Evolutionary conservation across 2,888 invertebrate genomes (phyloP).

Genomic region (Tipula lateralis): DNA sequence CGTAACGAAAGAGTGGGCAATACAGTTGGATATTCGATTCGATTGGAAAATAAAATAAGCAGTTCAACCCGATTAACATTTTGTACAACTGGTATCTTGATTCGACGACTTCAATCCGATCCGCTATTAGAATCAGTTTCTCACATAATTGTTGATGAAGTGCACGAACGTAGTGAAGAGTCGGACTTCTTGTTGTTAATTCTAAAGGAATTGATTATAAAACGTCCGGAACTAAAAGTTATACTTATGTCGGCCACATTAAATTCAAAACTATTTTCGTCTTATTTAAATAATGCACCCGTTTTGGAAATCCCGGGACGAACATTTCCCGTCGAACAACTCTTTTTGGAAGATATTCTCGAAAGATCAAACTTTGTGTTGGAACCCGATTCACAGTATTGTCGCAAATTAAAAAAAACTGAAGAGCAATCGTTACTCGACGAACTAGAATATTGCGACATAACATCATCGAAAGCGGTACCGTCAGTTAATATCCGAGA

Average conservation of each 20-base stretch:
- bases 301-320: slow-evolving; percentile 76
- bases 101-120: slow-evolving; percentile 77
- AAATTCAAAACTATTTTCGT: slow-evolving; percentile 76
- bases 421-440: slow-evolving; percentile 56
- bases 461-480: slow-evolving; percentile 52
- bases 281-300: slow-evolving; percentile 76
- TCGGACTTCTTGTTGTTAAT: slow-evolving; percentile 85
- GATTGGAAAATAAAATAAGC: slow-evolving; percentile 73
- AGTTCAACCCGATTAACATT: slow-evolving; percentile 76
- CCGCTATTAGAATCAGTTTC: slow-evolving; percentile 69
- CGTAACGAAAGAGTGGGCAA: slow-evolving; percentile 60
- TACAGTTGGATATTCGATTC: slow-evolving; percentile 63
- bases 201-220: slow-evolving; percentile 66
- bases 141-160: slow-evolving; percentile 85
- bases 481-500: slow-evolving; percentile 63
- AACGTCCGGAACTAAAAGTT: slow-evolving; percentile 71
- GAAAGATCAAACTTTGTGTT: slow-evolving; percentile 58
- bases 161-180: slow-evolving; percentile 87
- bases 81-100: slow-evolving; percentile 88
- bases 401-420: slow-evolving; percentile 59
- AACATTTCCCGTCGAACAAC: slow-evolving; percentile 78
- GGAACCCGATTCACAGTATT: slow-evolving; percentile 56
- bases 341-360: slow-evolving; percentile 76
- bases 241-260: slow-evolving; percentile 92
- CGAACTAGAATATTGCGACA: slow-evolving; percentile 61